phyloP scores from a whole-genome alignment of 2,888 invertebrate genomes.

The Leucania comma region DNA sequence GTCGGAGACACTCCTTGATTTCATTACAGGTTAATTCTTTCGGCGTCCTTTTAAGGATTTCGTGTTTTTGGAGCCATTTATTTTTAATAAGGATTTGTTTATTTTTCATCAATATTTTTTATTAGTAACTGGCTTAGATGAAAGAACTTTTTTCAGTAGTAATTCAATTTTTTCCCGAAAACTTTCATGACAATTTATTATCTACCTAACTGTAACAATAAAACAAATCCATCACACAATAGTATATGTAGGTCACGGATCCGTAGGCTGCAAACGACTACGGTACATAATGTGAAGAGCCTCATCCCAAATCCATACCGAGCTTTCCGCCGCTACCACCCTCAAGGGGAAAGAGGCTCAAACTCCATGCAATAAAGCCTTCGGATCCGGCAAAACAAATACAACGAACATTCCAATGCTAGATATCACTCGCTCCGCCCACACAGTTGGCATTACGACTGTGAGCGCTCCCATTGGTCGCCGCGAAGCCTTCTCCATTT shows the following conservation, averaged over 20 bases:
- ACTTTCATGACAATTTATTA: background rate
- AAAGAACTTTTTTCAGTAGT: background rate
- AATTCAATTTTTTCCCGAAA: background rate
- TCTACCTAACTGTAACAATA: slow-evolving; percentile 33
- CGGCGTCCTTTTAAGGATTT: slow-evolving; percentile 58
- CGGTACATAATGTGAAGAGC: slow-evolving; percentile 86
- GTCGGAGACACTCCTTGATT: slow-evolving; percentile 86
- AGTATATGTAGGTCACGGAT: slow-evolving; percentile 74
- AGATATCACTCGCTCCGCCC: slow-evolving; percentile 91
- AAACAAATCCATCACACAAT: slow-evolving; percentile 54
- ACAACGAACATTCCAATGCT: slow-evolving; percentile 90
- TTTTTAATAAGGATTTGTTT: slow-evolving; percentile 42
- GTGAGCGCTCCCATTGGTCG: slow-evolving; percentile 88
- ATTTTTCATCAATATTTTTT: slow-evolving; percentile 6
- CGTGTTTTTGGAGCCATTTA: slow-evolving; percentile 45
- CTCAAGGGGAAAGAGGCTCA: slow-evolving; percentile 89
- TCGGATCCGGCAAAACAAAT: slow-evolving; percentile 89
- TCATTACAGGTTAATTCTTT: slow-evolving; percentile 77
- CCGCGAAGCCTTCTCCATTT: slow-evolving; percentile 89
- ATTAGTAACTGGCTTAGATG: slow-evolving; percentile 3
- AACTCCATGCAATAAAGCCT: slow-evolving; percentile 89
- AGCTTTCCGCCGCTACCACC: slow-evolving; percentile 85
- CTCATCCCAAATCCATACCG: slow-evolving; percentile 86
- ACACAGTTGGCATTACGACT: slow-evolving; percentile 91
- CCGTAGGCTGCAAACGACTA: slow-evolving; percentile 77